Conservation (phyloP, 2,888 invertebrate species). For the Aquatica leii region DNA sequence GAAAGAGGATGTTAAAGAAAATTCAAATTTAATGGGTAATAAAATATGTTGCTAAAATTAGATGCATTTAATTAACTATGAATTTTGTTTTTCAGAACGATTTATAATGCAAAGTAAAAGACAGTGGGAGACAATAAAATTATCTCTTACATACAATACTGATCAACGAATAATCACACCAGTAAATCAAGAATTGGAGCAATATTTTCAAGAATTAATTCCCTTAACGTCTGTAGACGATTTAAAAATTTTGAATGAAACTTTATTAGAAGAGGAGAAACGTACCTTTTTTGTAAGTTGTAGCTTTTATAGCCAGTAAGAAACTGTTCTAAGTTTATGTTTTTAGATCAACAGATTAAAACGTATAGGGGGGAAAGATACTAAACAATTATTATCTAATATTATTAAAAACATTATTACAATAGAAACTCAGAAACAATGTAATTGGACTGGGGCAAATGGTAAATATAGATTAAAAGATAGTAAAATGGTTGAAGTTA, state of each 20-base stretch:
- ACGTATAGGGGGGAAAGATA: slow-evolving; percentile 7
- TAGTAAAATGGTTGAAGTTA: no score
- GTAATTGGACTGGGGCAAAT: slow-evolving; percentile 8
- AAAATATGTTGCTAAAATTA: slow-evolving; percentile 6
- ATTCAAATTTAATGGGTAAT: slow-evolving; percentile 8
- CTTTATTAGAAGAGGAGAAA: slow-evolving; percentile 1
- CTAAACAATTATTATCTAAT: neutral
- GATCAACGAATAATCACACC: neutral
- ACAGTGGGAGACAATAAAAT: slow-evolving; percentile 5
- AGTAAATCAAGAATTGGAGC: slow-evolving; percentile 2
- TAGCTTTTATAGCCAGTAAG: neutral
- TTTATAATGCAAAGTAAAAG: neutral
- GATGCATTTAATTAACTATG: neutral
- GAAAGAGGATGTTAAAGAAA: neutral
- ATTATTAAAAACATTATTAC: neutral
- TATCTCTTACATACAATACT: neutral
- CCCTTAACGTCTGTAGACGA: slow-evolving; percentile 6
- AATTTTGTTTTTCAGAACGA: neutral
- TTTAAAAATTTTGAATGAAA: slow-evolving; percentile 3
- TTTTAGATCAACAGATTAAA: slow-evolving; percentile 2
- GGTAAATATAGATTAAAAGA: neutral
- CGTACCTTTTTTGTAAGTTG: slow-evolving; percentile 5
- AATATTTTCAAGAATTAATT: slow-evolving; percentile 1
- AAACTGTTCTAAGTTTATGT: neutral
- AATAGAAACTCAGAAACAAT: slow-evolving; percentile 11